phyloP scores from a whole-genome alignment of 2,113 vertebrate species.

The Calidris pygmaea region DNA sequence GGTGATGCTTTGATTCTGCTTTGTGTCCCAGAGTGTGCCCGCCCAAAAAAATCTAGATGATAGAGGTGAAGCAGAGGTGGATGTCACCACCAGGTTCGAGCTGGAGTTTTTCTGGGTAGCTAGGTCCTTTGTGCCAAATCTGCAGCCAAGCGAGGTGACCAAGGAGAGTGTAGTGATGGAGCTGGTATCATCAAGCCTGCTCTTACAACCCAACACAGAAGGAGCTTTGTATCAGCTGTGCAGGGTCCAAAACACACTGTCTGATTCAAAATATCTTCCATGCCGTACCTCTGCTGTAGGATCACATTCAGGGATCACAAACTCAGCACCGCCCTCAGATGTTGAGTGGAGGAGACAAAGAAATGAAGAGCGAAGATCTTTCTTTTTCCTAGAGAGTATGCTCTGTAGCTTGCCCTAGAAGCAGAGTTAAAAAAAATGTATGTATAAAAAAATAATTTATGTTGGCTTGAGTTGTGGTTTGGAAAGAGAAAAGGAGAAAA shows the following conservation, averaged over 20 bases:
- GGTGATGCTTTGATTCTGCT: neutral
- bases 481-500: conserved; percentile 62
- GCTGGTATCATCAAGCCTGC: neutral
- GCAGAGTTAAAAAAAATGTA: neutral
- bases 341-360: neutral
- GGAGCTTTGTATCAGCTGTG: neutral
- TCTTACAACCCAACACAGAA: neutral
- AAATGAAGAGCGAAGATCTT: neutral
- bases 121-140: neutral
- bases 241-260: neutral
- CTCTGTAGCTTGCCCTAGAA: neutral
- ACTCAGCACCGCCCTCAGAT: neutral
- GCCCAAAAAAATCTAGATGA: neutral
- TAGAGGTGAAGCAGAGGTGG: neutral
- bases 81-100: neutral
- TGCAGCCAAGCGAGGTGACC: neutral
- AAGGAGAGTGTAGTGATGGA: neutral
- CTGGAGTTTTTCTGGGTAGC: neutral
- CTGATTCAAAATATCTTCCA: neutral
- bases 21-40: neutral
- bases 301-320: neutral
- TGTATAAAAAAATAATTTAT: neutral
- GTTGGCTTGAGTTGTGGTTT: conserved; percentile 11
- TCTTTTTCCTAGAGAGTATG: neutral
- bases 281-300: neutral